Evolutionary conservation across 2,797 vertebrate species (phyloP).

Genomic region (Borostomias antarcticus): DNA sequence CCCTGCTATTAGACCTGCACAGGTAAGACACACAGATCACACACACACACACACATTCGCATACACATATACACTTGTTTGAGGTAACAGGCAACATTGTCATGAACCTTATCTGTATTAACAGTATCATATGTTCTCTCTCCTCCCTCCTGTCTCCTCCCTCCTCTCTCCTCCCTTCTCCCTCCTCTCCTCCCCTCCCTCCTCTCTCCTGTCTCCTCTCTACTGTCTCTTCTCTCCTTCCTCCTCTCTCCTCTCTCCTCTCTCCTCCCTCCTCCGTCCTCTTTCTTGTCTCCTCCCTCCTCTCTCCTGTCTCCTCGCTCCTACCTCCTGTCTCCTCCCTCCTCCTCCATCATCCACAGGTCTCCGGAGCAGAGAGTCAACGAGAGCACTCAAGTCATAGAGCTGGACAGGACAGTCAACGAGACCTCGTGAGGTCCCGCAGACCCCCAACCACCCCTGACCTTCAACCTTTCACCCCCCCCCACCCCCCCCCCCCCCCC

Average conservation of each 20-base stretch:
- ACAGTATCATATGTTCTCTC: neutral
- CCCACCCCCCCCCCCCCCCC: conserved; percentile 28
- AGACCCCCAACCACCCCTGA: conserved; percentile 29
- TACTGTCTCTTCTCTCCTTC: no score
- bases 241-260: neutral
- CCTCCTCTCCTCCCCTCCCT: neutral
- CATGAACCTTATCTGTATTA: neutral
- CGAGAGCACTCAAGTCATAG: conserved; percentile 86
- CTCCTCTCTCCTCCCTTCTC: neutral
- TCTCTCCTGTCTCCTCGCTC: neutral
- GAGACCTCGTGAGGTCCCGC: conserved; percentile 85
- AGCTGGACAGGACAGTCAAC: conserved; percentile 90
- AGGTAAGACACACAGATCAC: conserved; percentile 72
- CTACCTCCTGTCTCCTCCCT: neutral
- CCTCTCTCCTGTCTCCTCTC: no score
- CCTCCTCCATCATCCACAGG: conserved; percentile 37
- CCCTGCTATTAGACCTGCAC: conserved; percentile 85
- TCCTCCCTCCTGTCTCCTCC: neutral
- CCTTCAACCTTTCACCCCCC: conserved; percentile 15
- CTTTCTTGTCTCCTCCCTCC: no score
- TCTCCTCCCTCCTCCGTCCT: no score
- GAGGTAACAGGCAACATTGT: no score
- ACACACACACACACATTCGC: conserved; percentile 8
- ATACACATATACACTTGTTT: neutral
- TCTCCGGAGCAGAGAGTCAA: conserved; percentile 80